phyloP scores from a whole-genome alignment of 2,797 vertebrate species.

The Tympanoctomys barrerae region DNA sequence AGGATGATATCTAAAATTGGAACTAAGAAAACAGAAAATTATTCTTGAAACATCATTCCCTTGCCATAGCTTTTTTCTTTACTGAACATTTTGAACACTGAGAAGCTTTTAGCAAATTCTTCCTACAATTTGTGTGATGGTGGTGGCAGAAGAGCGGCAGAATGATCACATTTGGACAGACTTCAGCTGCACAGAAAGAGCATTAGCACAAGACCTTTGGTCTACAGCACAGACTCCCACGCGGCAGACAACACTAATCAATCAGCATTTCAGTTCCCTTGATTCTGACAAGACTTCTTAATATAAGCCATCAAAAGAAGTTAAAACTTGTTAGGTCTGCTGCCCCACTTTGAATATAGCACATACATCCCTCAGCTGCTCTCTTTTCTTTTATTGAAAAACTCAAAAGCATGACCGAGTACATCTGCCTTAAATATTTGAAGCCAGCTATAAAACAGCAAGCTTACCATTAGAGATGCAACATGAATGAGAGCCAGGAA shows the following conservation, averaged over 20 bases:
- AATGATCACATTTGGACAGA: slow-evolving; percentile 57
- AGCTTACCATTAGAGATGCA: slow-evolving; percentile 40
- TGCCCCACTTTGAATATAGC: slow-evolving; percentile 61
- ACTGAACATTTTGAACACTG: slow-evolving; percentile 38
- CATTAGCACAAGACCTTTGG: not conserved
- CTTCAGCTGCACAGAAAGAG: slow-evolving; percentile 15
- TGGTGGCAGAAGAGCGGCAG: not conserved
- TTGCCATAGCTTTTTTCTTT: slow-evolving; percentile 8
- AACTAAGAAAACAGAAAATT: not conserved
- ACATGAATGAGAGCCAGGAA: slow-evolving; percentile 19
- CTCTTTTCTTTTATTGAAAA: slow-evolving; percentile 72
- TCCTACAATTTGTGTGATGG: slow-evolving; percentile 28
- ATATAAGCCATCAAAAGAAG: slow-evolving; percentile 62
- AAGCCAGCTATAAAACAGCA: slow-evolving; percentile 27
- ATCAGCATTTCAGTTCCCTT: slow-evolving; percentile 58
- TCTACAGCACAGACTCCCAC: not conserved
- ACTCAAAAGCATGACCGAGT: slow-evolving; percentile 59
- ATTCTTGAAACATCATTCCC: slow-evolving; percentile 21
- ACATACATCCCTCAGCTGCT: not conserved
- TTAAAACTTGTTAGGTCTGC: slow-evolving; percentile 67
- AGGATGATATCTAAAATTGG: not conserved
- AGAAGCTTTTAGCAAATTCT: slow-evolving; percentile 30
- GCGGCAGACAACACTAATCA: slow-evolving; percentile 56
- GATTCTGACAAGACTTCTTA: slow-evolving; percentile 73
- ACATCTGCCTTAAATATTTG: slow-evolving; percentile 58